Conservation (phyloP, 2,888 invertebrate genomes). For the Ennomos erosarius region DNA sequence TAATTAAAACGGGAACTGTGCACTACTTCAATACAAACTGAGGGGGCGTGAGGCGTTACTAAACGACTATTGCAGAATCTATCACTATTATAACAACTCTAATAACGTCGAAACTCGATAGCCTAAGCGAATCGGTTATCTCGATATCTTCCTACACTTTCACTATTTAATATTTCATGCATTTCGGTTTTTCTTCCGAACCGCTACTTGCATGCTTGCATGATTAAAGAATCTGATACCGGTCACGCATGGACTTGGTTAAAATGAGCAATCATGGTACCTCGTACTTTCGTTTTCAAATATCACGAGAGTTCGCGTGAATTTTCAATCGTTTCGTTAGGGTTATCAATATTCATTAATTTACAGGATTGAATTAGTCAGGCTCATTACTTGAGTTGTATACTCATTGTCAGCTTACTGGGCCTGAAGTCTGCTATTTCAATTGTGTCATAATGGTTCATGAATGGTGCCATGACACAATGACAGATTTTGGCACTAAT, state of each 20-base stretch:
- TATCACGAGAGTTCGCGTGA: not conserved
- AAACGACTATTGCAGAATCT: constrained; percentile 13
- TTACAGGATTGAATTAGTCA: too few species aligned
- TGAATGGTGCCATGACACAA: too few species aligned
- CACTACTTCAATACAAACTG: constrained; percentile 3
- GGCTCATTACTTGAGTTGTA: too few species aligned
- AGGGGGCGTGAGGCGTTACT: constrained; percentile 19
- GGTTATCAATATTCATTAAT: too few species aligned
- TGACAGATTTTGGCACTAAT: too few species aligned
- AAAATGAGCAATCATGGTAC: constrained; percentile 12
- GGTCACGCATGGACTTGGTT: constrained; percentile 28
- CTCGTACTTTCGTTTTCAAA: constrained; percentile 3
- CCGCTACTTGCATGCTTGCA: constrained; percentile 29
- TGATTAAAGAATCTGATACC: constrained; percentile 23
- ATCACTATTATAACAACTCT: constrained; percentile 7
- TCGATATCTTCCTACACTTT: constrained; percentile 24
- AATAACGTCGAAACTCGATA: constrained; percentile 5
- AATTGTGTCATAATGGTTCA: too few species aligned
- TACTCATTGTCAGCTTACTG: too few species aligned
- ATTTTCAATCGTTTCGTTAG: too few species aligned
- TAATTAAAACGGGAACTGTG: constrained; percentile 3
- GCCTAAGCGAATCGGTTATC: constrained; percentile 8
- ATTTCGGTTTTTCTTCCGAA: constrained; percentile 25
- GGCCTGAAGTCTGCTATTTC: too few species aligned
- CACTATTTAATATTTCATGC: constrained; percentile 26